Evolutionary conservation across 2,797 vertebrate species (phyloP), one percentile per base, ranked within the genome.

Genomic region (Rhynchotus rufescens): DNA sequence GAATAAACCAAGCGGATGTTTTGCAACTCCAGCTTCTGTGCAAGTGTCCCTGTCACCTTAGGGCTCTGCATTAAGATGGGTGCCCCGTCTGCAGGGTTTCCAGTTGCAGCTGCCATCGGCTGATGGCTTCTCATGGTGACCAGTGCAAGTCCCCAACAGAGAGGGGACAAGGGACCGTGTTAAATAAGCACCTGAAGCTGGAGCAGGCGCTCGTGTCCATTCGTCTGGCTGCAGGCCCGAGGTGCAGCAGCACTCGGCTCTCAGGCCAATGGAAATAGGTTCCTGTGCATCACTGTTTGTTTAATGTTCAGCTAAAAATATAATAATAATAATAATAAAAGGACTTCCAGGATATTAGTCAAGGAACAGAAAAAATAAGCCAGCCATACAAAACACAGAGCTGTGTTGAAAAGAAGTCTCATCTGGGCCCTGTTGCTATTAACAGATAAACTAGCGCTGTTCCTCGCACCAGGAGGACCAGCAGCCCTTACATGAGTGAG

Each of bases 301-400:
- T 84, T 82, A 80, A 69, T 52, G 34, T 72, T 68, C 72, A 68
- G 65, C 34, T 71, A 23, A n/a, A 72, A 75, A 78, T 32, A 12
- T 2, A 44, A 54, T 8, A 3, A 23, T 19, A 64, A 10, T 56
- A 10, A 45, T 5, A 10, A 45, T 3, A 23, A 0, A 47, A 62
- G 23, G 6, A 59, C 15, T 65, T 61, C 59, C 84, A 92, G 49
- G 34, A 51, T 91, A 45, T 32, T 64, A 76, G 34, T 80, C 69
- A 84, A 56, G 38, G 74, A 90, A 23, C 45, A 85, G 79, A 84
- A 86, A 82, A 82, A 90, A 78, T 34, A 68, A 78, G n/a, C 16
- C 64, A 61, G 49, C 40, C 75, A 61, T 67, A 60, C 40, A 23
- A 80, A 86, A 71, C 21, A 61, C 2, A 32, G 40, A 87, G 47